phyloP scores from a whole-genome alignment of 2,797 vertebrate species.

The Pseudopleuronectes americanus region DNA sequence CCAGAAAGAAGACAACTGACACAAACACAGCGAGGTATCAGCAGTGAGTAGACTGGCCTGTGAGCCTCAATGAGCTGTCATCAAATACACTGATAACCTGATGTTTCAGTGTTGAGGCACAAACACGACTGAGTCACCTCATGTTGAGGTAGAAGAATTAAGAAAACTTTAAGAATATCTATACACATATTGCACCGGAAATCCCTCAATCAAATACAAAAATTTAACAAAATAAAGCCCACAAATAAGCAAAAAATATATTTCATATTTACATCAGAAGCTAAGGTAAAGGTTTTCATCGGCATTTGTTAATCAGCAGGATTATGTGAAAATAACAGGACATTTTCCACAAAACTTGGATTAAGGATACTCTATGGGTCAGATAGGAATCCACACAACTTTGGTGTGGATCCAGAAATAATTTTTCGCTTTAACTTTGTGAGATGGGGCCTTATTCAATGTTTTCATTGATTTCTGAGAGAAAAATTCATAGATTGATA shows the following conservation, averaged over 20 bases:
- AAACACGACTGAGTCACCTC: constrained; percentile 27
- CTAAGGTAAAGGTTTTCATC: constrained; percentile 5
- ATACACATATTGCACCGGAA: constrained; percentile 25
- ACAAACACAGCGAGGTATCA: not conserved
- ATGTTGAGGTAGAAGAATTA: constrained; percentile 44
- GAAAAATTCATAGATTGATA: no score
- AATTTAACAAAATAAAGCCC: constrained; percentile 27
- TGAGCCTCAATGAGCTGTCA: no score
- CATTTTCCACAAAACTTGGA: no score
- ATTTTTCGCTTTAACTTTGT: no score
- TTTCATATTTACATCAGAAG: constrained; percentile 63
- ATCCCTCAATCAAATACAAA: constrained; percentile 31
- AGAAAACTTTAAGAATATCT: constrained; percentile 42
- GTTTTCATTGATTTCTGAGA: no score
- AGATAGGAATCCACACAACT: no score
- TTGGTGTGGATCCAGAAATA: no score
- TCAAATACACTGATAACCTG: no score
- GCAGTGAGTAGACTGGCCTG: not conserved
- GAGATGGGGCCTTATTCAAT: no score
- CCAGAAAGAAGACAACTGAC: constrained; percentile 3
- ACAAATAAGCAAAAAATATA: constrained; percentile 39
- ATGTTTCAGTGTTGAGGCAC: constrained; percentile 1
- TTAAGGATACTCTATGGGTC: no score
- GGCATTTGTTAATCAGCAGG: no score
- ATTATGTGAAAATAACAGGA: no score